Base-by-base conservation (phyloP, 35 echinoderm and acorn worm species). In the Heliocidaris erythrogramma region DNA sequence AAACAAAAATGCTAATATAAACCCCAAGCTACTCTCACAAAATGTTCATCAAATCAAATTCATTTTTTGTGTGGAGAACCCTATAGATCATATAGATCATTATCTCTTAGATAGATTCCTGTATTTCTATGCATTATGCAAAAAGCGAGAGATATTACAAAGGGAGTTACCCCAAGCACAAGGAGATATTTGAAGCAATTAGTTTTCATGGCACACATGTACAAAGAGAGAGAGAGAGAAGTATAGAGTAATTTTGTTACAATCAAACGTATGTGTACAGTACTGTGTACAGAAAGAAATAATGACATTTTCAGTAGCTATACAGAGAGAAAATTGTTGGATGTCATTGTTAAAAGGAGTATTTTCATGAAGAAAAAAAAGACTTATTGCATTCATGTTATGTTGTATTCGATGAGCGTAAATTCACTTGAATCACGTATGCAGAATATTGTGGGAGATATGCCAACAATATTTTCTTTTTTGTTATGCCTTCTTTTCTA, bases 251-350 rank as follows among this genome's bases (percentile, higher is more conserved):
- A 16, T 89, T 89, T 89, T 89, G 87, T 89, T 47, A 89, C 87
- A 89, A 89, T 89, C 87, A 89, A 13, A 11, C 24, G 87, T 89
- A 47, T 89, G 87, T 92, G 91, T 92, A 92, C 91, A 92, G 91
- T 92, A 92, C 91, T 92, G 31, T 92, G 91, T 92, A 92, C 91
- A 92, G 31, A 92, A 59, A 92, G 87, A 89, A 30, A 92, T 9
- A 92, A 49, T 49, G 48, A 50, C 91, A 92, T 59, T 92, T 92
- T 92, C 91, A 92, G 91, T 92, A 92, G 91, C 91, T 92, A 92
- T 92, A 47, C 47, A 32, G 65, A 78, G 21, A 78, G 52, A 78
- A 78, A 27, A 78, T 78, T 17, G 65, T 78, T 78, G 65, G 65
- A 78, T 78, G 27, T 78, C 8, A 21, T 78, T 18, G 65, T 78